phyloP scores from a whole-genome alignment of 2,113 vertebrate genomes.

The Strigops habroptila region DNA sequence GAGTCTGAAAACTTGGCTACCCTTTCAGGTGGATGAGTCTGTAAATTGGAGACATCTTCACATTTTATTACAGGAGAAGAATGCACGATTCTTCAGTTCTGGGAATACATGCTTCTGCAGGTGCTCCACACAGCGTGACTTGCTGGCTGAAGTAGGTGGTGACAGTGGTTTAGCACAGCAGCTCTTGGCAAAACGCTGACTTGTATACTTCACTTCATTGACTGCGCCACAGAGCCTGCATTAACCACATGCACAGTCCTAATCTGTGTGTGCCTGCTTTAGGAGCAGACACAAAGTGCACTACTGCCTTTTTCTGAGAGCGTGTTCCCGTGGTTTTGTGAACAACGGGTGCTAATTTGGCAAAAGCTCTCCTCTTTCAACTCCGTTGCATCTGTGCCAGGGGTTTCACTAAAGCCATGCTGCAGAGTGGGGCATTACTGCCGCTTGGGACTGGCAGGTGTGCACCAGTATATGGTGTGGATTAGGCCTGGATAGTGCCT shows the following conservation, averaged over 20 bases:
- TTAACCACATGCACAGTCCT: neutral
- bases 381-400: accelerated
- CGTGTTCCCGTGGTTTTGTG: accelerated
- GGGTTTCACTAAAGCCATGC: neutral
- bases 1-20: neutral
- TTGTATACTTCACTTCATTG: neutral
- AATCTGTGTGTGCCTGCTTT: accelerated
- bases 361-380: neutral
- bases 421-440: accelerated
- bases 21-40: neutral
- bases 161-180: accelerated
- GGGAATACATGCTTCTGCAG: neutral
- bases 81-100: neutral
- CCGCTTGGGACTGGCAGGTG: neutral
- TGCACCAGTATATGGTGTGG: accelerated
- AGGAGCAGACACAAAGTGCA: accelerated
- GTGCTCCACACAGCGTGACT: accelerated
- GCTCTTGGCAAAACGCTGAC: accelerated
- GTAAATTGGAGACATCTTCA: neutral
- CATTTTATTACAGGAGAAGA: neutral
- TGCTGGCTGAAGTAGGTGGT: accelerated
- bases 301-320: accelerated
- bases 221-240: accelerated
- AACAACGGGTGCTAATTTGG: accelerated
- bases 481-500: neutral